Percentiles rank a stretch among this genome's conserved stretches.
Conservation (phyloP, 1,140 invertebrate genomes). For the Teleogryllus occipitalis region DNA sequence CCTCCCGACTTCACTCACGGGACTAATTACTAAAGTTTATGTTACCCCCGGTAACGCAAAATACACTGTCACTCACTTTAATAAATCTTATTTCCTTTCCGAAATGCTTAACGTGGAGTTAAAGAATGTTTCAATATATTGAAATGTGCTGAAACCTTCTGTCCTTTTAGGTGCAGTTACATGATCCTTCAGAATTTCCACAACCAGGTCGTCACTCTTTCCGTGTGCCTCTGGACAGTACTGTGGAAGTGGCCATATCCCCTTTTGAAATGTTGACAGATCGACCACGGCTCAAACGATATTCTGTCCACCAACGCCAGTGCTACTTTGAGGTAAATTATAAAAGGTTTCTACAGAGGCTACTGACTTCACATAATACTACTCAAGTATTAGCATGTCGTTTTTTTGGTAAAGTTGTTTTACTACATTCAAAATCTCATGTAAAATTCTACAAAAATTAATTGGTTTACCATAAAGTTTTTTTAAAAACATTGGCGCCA, state of each 20-base stretch:
- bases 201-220: conserved; percentile 7
- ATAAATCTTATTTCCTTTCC: no score
- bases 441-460: no score
- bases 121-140: no score
- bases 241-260: conserved; percentile 8
- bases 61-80: no score
- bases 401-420: not conserved
- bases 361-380: not conserved
- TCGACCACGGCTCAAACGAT: not conserved
- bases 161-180: not conserved
- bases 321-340: not conserved
- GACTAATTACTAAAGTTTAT: no score
- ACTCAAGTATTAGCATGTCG: not conserved
- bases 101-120: no score
- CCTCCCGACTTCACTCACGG: no score
- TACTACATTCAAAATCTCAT: not conserved
- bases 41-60: no score
- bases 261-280: conserved; percentile 18
- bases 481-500: no score
- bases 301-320: not conserved
- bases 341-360: not conserved
- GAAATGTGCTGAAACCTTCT: not conserved
- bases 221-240: conserved; percentile 14
- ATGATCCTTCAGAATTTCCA: conserved; percentile 12
- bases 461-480: no score